Base-by-base conservation (phyloP, 2,113 vertebrate genomes). In the Mobula birostris region DNA sequence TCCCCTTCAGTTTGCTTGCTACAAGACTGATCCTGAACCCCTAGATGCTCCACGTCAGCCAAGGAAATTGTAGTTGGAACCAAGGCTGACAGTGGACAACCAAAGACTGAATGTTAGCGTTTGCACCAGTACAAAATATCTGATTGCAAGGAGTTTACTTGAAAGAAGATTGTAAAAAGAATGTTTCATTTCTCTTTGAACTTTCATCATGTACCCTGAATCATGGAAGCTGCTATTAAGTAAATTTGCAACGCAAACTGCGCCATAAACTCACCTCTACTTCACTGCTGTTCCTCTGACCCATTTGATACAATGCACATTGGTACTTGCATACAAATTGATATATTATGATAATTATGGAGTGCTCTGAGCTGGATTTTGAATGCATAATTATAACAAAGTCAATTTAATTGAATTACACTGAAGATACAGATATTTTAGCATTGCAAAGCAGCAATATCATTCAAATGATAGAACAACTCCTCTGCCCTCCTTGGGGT, bases 291-390 rank as follows among this genome's bases (percentile, higher is more conserved):
- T 11, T 32, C 61, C 21, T 32, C 29, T 90, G 61, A n/a, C 85
- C 61, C n/a, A 66, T 90, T 90, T 68, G 61, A 17, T 90, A 19
- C 14, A 68, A n/a, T 66, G 14, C 63, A 32, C 61, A 19, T 66
- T 90, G 29, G 29, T 90, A 32, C 85, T 66, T 90, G 85, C 85
- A 90, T 90, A 19, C 61, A 90, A 66, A 90, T 90, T 66, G n/a
- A 66, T 8, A 68, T 66, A 90, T 68, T 36, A 90, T 90, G 85
- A 90, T 90, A 90, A 90, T 90, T 90, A 11, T 29, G 19, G 15
- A 32, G n/a, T 68, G 61, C 61, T n/a, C 15, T 19, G n/a, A 29
- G 14, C 63, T 63, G 63, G 61, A 24, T 32, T 90, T 90, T 90
- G 61, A 29, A 90, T 68, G 15, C 85, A 90, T 66, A 90, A 90